These are phyloP conservation scores for Heliconius himera DNA, from an alignment of 1,140 invertebrate species.

Conservation along the genomic window DNA sequence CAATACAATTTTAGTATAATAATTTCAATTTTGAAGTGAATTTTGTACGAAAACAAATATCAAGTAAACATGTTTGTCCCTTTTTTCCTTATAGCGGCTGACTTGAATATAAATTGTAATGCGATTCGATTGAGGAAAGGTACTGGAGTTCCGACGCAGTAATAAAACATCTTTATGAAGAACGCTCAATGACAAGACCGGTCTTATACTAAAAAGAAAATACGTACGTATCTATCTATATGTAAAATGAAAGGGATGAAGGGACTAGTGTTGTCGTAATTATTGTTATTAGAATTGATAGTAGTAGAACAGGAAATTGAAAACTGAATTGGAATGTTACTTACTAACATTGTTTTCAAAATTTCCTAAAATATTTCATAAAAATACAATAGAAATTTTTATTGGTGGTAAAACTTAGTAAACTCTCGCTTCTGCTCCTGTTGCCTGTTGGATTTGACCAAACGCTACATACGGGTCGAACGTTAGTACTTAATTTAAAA, in stretches of 20 bases:
- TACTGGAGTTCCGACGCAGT: slow-evolving; percentile 15
- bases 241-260: background rate
- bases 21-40: slow-evolving; percentile 45
- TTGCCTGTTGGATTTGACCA: too few relatives aligned
- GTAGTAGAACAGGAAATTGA: background rate
- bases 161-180: slow-evolving; percentile 33
- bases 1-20: slow-evolving; percentile 40
- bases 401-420: too few relatives aligned
- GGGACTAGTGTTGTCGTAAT: background rate
- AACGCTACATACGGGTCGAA: too few relatives aligned
- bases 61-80: slow-evolving; percentile 64
- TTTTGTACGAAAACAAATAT: slow-evolving; percentile 52
- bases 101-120: slow-evolving; percentile 44
- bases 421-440: too few relatives aligned
- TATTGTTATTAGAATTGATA: background rate
- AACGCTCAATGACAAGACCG: slow-evolving; percentile 12
- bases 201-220: background rate
- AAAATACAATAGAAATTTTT: too few relatives aligned
- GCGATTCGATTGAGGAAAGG: slow-evolving; percentile 35
- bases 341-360: too few relatives aligned
- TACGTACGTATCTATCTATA: background rate
- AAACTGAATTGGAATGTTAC: background rate
- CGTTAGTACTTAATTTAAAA: too few relatives aligned
- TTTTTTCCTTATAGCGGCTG: slow-evolving; percentile 40
- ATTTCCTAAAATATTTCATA: too few relatives aligned